Conservation (phyloP, 2,113 vertebrate genomes). For the Bathybates hornii region DNA sequence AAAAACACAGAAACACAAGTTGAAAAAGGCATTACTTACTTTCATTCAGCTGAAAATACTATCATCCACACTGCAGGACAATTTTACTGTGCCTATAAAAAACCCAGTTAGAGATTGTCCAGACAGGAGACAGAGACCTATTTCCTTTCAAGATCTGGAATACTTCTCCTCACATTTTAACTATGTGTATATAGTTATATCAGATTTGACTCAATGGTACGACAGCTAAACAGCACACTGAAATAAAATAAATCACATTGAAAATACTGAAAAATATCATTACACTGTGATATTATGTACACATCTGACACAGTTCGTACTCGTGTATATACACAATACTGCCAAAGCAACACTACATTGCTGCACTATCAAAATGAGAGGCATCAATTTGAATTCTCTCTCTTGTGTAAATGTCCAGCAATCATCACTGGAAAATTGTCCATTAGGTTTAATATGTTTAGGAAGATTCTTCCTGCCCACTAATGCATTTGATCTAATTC, state of each 20-base stretch:
- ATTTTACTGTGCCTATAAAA: neutral
- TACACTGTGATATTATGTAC: neutral
- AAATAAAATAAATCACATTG: neutral
- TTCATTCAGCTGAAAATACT: neutral
- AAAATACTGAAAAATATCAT: neutral
- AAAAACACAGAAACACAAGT: neutral
- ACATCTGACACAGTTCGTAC: neutral
- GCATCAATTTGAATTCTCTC: neutral
- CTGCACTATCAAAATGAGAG: neutral
- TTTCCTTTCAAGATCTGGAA: neutral
- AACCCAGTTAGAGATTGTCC: neutral
- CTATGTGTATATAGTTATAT: constrained; percentile 1
- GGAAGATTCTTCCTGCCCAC: neutral
- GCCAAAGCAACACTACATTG: neutral
- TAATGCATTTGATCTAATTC: neutral
- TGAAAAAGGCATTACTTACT: constrained; percentile 42
- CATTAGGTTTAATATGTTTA: neutral
- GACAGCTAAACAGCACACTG: constrained; percentile 16
- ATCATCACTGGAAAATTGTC: neutral
- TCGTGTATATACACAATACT: neutral
- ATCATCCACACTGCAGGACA: neutral
- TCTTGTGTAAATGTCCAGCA: neutral
- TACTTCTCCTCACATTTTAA: neutral
- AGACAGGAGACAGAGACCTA: neutral
- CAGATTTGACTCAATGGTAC: neutral